Conservation (phyloP, 2,113 vertebrate species). For the Pholis gunnellus region DNA sequence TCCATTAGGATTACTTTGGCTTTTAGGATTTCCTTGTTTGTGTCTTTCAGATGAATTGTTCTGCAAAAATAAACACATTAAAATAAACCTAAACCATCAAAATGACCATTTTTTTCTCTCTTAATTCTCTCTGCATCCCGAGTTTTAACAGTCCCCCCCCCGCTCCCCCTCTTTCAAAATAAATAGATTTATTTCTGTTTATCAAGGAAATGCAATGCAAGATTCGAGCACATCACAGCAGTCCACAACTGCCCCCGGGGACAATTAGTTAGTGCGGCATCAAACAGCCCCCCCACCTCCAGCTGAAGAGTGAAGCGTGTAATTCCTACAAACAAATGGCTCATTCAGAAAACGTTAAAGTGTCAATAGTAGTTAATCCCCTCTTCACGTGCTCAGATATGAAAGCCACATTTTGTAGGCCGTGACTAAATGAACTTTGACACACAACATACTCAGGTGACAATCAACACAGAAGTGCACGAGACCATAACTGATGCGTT, state of each 20-base stretch:
- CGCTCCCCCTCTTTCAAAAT: slow-evolving; percentile 8
- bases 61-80: background rate
- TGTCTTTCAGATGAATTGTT: slow-evolving; percentile 3
- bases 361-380: slow-evolving; percentile 64
- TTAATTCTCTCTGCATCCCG: background rate
- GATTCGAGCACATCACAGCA: slow-evolving; percentile 45
- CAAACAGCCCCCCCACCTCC: slow-evolving; percentile 54
- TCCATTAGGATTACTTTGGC: slow-evolving; percentile 32
- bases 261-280: slow-evolving; percentile 66
- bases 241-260: slow-evolving; percentile 62
- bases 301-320: slow-evolving; percentile 73
- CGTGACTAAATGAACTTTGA: slow-evolving; percentile 46
- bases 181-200: slow-evolving; percentile 1
- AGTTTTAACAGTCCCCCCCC: background rate
- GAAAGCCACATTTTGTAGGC: slow-evolving; percentile 36
- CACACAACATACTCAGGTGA: slow-evolving; percentile 50
- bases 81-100: slow-evolving; percentile 8
- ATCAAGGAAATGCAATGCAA: slow-evolving; percentile 10
- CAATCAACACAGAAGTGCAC: slow-evolving; percentile 17
- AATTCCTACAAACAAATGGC: slow-evolving; percentile 71
- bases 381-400: slow-evolving; percentile 48
- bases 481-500: slow-evolving; percentile 4
- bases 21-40: slow-evolving; percentile 24
- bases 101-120: background rate
- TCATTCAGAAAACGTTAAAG: slow-evolving; percentile 68